phyloP scores from a whole-genome alignment of 1,140 invertebrate genomes.

The Zaprionus vittiger region DNA sequence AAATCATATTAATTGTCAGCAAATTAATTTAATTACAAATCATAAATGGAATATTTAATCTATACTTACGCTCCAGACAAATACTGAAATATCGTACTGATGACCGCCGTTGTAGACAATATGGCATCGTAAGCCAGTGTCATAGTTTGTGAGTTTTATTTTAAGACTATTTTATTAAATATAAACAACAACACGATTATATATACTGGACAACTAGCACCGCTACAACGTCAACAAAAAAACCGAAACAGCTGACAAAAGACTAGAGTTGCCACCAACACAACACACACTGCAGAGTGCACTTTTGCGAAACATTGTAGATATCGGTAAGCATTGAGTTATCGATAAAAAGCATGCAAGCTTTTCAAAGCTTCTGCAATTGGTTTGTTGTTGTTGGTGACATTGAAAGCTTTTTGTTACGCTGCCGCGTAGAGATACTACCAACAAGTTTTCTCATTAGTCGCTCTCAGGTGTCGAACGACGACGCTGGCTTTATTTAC shows the following conservation, averaged over 20 bases:
- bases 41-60: slow-evolving; percentile 3
- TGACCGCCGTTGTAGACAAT: slow-evolving; percentile 86
- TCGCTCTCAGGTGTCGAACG: slow-evolving; percentile 31
- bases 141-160: slow-evolving; percentile 46
- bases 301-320: not conserved
- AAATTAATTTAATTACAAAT: slow-evolving; percentile 21
- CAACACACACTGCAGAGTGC: not conserved
- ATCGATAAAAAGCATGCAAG: slow-evolving; percentile 14
- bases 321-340: not conserved
- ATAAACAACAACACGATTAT: slow-evolving; percentile 16
- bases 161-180: slow-evolving; percentile 22
- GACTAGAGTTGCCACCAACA: slow-evolving; percentile 21
- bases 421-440: slow-evolving; percentile 12
- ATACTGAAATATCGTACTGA: slow-evolving; percentile 89
- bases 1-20: slow-evolving; percentile 21
- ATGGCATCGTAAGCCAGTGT: slow-evolving; percentile 78
- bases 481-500: slow-evolving; percentile 7
- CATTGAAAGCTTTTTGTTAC: slow-evolving; percentile 12
- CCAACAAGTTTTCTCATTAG: slow-evolving; percentile 27
- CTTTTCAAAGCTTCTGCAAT: slow-evolving; percentile 19
- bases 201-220: slow-evolving; percentile 16
- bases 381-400: slow-evolving; percentile 25
- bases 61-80: slow-evolving; percentile 86
- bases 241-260: slow-evolving; percentile 54
- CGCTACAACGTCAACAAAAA: slow-evolving; percentile 75